Conservation (phyloP, 2,113 vertebrate species). For the Dicentrarchus labrax region DNA sequence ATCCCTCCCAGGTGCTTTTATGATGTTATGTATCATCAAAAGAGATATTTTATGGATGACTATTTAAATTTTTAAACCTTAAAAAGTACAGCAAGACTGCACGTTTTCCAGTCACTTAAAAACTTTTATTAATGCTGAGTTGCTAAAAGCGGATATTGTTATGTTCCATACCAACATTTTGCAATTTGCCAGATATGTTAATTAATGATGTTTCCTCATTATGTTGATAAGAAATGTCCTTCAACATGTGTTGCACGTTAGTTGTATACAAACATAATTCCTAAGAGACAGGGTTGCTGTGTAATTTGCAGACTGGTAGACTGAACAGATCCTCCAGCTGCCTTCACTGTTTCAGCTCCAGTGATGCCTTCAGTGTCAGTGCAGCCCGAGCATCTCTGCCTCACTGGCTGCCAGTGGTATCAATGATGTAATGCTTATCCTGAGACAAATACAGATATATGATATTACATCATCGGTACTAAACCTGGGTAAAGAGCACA, state of each 20-base stretch:
- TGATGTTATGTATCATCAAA: not conserved
- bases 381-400: constrained; percentile 54
- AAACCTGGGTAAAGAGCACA: constrained; percentile 55
- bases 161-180: not conserved
- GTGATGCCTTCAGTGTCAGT: constrained; percentile 37
- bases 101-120: not conserved
- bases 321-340: not conserved
- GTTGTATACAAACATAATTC: not conserved
- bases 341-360: constrained; percentile 18
- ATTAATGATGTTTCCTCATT: not conserved
- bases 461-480: constrained; percentile 78
- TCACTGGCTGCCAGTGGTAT: constrained; percentile 52
- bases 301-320: constrained; percentile 18
- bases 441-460: constrained; percentile 66
- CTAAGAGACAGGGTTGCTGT: not conserved
- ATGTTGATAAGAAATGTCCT: not conserved
- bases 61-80: not conserved
- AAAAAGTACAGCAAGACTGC: not conserved
- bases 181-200: not conserved
- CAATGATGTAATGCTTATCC: constrained; percentile 81
- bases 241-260: not conserved
- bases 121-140: too few species aligned
- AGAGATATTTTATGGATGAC: not conserved
- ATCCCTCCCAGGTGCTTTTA: not conserved
- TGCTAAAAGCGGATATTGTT: too few species aligned